phyloP scores from a whole-genome alignment of 1,140 invertebrate species.

The Anoplophora glabripennis region DNA sequence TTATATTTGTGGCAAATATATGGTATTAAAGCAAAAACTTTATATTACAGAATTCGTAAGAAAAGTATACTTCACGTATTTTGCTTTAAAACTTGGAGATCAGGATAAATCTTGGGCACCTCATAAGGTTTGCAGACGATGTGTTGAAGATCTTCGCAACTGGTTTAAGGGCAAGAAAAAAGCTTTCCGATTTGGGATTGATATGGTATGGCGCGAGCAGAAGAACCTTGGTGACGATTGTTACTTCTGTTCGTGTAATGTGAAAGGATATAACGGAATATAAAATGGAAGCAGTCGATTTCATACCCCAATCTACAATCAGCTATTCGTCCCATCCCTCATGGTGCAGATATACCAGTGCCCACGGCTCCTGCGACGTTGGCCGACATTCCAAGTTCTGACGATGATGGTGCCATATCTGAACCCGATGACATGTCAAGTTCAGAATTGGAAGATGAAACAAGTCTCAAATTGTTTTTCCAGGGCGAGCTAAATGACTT shows the following conservation, averaged over 20 bases:
- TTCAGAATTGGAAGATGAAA: conserved; percentile 7
- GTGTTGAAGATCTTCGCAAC: conserved; percentile 14
- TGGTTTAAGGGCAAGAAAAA: conserved; percentile 19
- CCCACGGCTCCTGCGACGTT: no score
- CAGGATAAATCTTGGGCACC: conserved; percentile 32
- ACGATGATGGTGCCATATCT: not conserved
- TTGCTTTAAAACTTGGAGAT: conserved; percentile 23
- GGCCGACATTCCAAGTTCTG: conserved; percentile 1
- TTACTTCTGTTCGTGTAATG: conserved; percentile 32
- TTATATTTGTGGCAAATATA: conserved; percentile 30
- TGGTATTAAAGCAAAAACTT: conserved; percentile 7
- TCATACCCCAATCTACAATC: not conserved
- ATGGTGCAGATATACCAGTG: conserved; percentile 9
- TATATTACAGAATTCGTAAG: conserved; percentile 17
- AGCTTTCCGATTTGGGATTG: conserved; percentile 30
- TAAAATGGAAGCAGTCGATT: not conserved
- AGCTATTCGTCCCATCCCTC: conserved; percentile 11
- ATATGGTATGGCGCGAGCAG: conserved; percentile 36
- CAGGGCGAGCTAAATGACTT: conserved; percentile 43
- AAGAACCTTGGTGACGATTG: conserved; percentile 31
- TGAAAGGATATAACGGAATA: conserved; percentile 14
- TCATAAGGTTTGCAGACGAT: conserved; percentile 18
- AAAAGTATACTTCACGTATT: conserved; percentile 24
- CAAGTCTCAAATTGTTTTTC: conserved; percentile 9
- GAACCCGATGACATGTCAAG: no score